phyloP scores from a whole-genome alignment of 2,113 vertebrate genomes.

The Casuarius casuarius region DNA sequence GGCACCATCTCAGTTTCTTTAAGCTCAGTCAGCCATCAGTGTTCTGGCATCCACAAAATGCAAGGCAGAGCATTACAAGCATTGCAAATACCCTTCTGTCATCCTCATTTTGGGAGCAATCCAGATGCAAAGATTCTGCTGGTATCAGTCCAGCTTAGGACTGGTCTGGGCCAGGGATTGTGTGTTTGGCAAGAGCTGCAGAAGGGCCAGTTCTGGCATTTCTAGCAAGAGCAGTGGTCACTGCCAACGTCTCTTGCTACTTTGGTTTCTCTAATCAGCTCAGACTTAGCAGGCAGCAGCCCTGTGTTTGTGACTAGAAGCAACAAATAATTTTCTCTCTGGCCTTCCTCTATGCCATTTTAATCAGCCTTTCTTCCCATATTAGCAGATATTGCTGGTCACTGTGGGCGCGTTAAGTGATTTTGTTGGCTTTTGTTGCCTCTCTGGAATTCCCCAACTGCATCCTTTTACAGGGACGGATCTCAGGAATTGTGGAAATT shows the following conservation, averaged over 20 bases:
- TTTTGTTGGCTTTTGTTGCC: background rate
- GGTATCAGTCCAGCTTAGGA: slow-evolving; percentile 11
- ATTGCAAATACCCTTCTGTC: slow-evolving; percentile 59
- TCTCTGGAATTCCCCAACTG: background rate
- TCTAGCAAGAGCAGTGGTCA: background rate
- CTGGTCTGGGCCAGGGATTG: background rate
- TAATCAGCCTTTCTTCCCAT: background rate
- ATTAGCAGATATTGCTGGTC: background rate
- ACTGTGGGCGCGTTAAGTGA: background rate
- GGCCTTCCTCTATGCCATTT: background rate
- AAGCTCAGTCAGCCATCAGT: background rate
- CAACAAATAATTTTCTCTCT: slow-evolving; percentile 3
- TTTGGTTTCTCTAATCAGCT: slow-evolving; percentile 4
- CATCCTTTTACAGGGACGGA: background rate
- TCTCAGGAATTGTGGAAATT: background rate
- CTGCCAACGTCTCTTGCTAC: background rate
- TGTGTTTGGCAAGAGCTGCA: slow-evolving; percentile 32
- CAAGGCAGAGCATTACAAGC: slow-evolving; percentile 4
- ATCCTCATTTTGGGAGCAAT: slow-evolving; percentile 31
- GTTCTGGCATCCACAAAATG: slow-evolving; percentile 31
- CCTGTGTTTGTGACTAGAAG: background rate
- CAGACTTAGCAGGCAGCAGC: slow-evolving; percentile 1
- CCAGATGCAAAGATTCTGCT: slow-evolving; percentile 44
- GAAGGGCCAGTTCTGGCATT: slow-evolving; percentile 2
- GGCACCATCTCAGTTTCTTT: slow-evolving; percentile 3